These are phyloP conservation scores for Tipula helvola DNA, from an alignment of 2,888 invertebrate genomes.

Conservation along the genomic window DNA sequence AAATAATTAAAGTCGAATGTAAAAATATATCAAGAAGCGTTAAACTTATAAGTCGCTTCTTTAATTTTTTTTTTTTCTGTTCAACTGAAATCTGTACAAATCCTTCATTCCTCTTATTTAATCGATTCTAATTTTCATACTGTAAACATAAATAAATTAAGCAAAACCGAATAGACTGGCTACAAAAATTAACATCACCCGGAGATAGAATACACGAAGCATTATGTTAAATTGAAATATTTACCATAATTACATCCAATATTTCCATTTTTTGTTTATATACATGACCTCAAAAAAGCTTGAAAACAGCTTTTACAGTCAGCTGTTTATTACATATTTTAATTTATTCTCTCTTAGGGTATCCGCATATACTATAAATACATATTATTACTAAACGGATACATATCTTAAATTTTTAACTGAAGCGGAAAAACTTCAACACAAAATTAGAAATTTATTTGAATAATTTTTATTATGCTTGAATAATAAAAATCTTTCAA, in stretches of 20 bases:
- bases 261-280: not conserved
- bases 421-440: not conserved
- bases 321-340: not conserved
- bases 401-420: not conserved
- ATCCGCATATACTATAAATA: not conserved
- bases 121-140: too few species aligned
- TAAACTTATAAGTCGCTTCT: too few species aligned
- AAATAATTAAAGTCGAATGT: too few species aligned
- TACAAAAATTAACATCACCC: not conserved
- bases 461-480: not conserved
- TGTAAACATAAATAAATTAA: too few species aligned
- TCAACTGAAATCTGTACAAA: too few species aligned
- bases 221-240: not conserved
- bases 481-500: not conserved
- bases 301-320: not conserved
- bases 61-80: too few species aligned
- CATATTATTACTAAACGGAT: not conserved
- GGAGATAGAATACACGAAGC: not conserved
- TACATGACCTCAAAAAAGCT: not conserved
- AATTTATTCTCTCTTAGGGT: not conserved
- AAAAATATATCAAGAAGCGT: too few species aligned
- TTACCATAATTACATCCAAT: not conserved
- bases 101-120: too few species aligned
- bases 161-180: too few species aligned
- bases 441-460: not conserved